Conservation (phyloP, 2,113 vertebrate species). For the Bubo bubo region DNA sequence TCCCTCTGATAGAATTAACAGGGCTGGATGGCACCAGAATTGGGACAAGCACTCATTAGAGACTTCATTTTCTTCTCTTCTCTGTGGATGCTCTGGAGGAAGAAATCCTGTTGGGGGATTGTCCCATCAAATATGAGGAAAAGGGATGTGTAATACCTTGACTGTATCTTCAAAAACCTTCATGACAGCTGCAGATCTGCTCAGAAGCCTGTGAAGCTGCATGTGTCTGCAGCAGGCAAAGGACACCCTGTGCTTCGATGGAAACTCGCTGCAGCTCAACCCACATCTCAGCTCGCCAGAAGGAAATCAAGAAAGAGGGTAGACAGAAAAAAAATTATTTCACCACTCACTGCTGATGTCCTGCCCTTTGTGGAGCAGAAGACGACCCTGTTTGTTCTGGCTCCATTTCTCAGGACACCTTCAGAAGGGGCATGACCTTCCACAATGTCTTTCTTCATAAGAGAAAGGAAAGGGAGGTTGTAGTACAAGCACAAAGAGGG, state of each 20-base stretch:
- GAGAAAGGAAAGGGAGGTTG: not conserved
- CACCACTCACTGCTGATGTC: not conserved
- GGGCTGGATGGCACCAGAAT: not conserved
- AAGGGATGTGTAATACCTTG: not conserved
- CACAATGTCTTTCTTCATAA: not conserved
- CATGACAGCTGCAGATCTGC: not conserved
- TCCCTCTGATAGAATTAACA: not conserved
- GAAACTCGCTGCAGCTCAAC: not conserved
- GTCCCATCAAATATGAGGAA: not conserved
- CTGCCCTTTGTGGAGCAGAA: not conserved
- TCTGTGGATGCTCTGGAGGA: not conserved
- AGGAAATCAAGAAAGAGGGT: not conserved
- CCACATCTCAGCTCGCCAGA: rapidly evolving
- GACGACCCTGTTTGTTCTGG: rapidly evolving
- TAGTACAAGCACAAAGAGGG: not conserved
- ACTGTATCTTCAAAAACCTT: not conserved
- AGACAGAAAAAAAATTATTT: not conserved
- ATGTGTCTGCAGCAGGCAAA: not conserved
- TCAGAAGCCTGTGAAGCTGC: not conserved
- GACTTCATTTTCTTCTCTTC: not conserved
- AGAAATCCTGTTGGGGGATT: not conserved
- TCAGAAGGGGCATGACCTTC: not conserved
- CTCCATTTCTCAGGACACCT: not conserved
- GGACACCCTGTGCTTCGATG: not conserved
- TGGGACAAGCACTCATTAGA: not conserved